Evolutionary conservation across 2,888 invertebrate genomes (phyloP), one percentile per base, ranked within the genome.

Genomic region (Cantharis rustica): DNA sequence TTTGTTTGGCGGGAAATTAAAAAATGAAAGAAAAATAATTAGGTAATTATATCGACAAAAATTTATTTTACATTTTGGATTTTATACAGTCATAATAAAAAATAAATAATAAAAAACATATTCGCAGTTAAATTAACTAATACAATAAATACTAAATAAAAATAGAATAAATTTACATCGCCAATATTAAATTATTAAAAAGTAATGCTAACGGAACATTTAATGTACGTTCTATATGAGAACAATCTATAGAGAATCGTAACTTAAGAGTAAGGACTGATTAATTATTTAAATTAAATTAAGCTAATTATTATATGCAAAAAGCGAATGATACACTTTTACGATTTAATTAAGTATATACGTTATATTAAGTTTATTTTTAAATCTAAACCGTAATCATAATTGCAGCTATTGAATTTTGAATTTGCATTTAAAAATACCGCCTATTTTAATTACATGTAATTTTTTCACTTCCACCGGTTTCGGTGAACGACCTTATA

Each of bases 61-160:
- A 23, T 69, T 68, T 66, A 68, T 68, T 72, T 73, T 62, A 73
- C 61, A 27, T 61, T 23, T 27, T 47, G 16, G 16, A 15, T 73
- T 73, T 73, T 73, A 73, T 68, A 73, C 68, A 73, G 26, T 27
- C 47, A 68, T 68, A 47, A 68, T 26, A 68, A 73, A 68, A 73
- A 73, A 73, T 73, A 68, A 73, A 73, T 73, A 73, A 73, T 68
- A 73, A 72, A 16, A 64, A 47, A 70, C 23, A 47, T 61, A 61
- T 72, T 47, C 47, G 47, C n/a, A 47, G n/a, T 47, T 47, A 47
- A 47, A 47, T 47, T 13, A 47, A 47, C 47, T 47, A 47, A 47
- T 75, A 72, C 31, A 75, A 75, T 75, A 75, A 75, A 75, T 75
- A 75, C 69, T 72, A 75, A 71, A 74, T 31, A 72, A 66, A 73